Percentiles rank a stretch among this genome's conserved stretches.
phyloP scores from a whole-genome alignment of 2,888 invertebrate genomes.

The Acleris sparsana region DNA sequence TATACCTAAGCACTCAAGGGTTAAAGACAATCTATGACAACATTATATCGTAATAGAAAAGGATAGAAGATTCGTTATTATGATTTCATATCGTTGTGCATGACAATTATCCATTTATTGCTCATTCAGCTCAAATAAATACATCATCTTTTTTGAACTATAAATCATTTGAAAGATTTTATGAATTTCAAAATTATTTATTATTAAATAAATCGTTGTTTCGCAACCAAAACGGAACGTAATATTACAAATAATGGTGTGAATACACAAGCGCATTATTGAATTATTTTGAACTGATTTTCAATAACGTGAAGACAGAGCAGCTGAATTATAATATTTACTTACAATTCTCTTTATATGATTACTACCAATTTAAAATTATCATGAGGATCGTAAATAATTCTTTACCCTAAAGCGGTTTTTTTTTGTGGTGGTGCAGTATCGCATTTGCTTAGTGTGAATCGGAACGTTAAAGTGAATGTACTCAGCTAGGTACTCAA shows the following conservation, averaged over 20 bases:
- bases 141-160: no score
- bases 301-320: neutral
- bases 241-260: constrained; percentile 9
- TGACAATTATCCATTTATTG: no score
- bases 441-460: constrained; percentile 43
- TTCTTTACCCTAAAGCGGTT: neutral
- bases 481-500: constrained; percentile 75
- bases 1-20: no score
- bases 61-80: no score
- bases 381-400: neutral
- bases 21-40: no score
- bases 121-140: no score
- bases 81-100: no score
- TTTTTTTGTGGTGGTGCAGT: constrained; percentile 4
- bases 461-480: constrained; percentile 81
- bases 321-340: neutral
- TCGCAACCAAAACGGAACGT: constrained; percentile 7
- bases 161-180: no score
- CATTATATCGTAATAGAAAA: no score
- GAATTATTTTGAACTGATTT: no score
- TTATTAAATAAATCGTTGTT: neutral
- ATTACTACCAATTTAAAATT: neutral
- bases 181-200: no score
- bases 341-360: neutral
- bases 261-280: constrained; percentile 6